These are phyloP conservation scores for Gambelia wislizenii DNA, from an alignment of 2,797 vertebrate species.

Conservation along the genomic window DNA sequence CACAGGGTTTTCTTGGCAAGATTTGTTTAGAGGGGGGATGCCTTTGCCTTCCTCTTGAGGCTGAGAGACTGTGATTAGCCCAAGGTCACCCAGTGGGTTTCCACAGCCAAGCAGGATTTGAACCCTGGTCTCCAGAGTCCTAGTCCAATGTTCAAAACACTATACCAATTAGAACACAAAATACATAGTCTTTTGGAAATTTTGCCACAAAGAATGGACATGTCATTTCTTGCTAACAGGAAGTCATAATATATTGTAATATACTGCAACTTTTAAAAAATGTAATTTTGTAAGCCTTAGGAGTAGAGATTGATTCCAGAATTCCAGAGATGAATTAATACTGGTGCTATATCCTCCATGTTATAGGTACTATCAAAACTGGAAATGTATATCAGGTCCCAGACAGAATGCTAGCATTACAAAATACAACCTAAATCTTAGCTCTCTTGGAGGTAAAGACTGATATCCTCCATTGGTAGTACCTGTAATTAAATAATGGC, in stretches of 20 bases:
- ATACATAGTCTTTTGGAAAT: background rate
- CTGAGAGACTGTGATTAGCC: too few species aligned
- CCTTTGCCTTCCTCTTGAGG: too few species aligned
- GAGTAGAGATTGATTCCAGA: constrained; percentile 14
- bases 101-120: too few species aligned
- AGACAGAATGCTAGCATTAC: background rate
- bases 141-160: too few species aligned
- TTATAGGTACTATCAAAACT: background rate
- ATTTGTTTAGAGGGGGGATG: too few species aligned
- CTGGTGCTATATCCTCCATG: background rate
- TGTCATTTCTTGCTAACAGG: background rate
- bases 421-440: background rate
- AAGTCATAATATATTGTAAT: background rate
- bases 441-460: background rate
- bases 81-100: too few species aligned
- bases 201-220: background rate
- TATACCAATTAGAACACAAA: background rate
- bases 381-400: background rate
- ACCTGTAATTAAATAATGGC: background rate
- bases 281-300: background rate
- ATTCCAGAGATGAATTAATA: background rate
- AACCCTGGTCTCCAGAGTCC: too few species aligned
- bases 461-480: background rate
- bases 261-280: background rate
- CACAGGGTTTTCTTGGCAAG: too few species aligned